Conservation (phyloP, 2,113 vertebrate genomes). For the Scytalopus superciliaris region DNA sequence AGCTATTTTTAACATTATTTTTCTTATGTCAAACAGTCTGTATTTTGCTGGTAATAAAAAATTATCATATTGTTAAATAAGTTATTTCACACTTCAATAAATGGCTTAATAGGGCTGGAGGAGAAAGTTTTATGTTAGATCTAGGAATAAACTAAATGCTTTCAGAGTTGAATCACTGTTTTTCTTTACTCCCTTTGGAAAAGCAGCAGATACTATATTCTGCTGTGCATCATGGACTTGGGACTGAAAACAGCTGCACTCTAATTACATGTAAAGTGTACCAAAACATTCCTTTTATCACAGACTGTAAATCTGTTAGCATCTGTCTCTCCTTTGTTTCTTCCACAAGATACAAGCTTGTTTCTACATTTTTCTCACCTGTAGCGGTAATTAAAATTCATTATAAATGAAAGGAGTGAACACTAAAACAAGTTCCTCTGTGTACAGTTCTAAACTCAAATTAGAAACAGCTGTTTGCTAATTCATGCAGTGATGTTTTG, state of each 20-base stretch:
- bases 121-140: conserved; percentile 64
- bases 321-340: conserved; percentile 84
- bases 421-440: conserved; percentile 89
- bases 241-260: conserved; percentile 85
- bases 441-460: conserved; percentile 87
- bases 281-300: conserved; percentile 87
- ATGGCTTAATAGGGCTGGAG: neutral
- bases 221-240: conserved; percentile 76
- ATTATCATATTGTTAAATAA: conserved; percentile 33
- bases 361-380: conserved; percentile 89
- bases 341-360: conserved; percentile 88
- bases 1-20: neutral
- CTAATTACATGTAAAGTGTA: conserved; percentile 91
- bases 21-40: neutral
- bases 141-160: conserved; percentile 72
- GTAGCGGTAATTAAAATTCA: conserved; percentile 89
- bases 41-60: conserved; percentile 38
- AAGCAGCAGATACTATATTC: conserved; percentile 76
- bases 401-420: conserved; percentile 86
- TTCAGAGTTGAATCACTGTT: conserved; percentile 81
- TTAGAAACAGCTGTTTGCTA: conserved; percentile 92
- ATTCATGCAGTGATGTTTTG: conserved; percentile 87
- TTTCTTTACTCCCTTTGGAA: conserved; percentile 79
- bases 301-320: conserved; percentile 86
- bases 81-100: conserved; percentile 7